Percentiles rank a stretch among this genome's conserved stretches.
phyloP scores from a whole-genome alignment of 2,888 invertebrate genomes.

The Calameuta filiformis region DNA sequence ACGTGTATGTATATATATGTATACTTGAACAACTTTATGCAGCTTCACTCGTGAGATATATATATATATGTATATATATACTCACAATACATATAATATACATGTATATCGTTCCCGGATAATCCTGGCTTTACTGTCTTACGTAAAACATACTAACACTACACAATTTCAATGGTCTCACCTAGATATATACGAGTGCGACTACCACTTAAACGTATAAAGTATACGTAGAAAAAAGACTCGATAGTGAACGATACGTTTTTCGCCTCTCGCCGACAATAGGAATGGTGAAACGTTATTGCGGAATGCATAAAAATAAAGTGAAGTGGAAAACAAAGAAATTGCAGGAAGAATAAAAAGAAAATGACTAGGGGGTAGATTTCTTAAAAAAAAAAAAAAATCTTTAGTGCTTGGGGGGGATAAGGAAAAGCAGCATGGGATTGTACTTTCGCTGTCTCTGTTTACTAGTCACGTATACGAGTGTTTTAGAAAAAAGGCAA shows the following conservation, averaged over 20 bases:
- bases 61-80: constrained; percentile 3
- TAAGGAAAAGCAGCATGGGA: background rate
- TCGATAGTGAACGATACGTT: background rate
- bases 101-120: constrained; percentile 17
- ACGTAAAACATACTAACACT: constrained; percentile 23
- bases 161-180: background rate
- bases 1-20: background rate
- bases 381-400: constrained; percentile 6
- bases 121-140: constrained; percentile 45
- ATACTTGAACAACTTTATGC: background rate
- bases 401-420: background rate
- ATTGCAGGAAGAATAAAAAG: background rate
- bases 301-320: background rate
- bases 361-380: background rate
- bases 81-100: background rate
- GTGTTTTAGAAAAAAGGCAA: background rate
- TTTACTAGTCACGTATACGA: background rate
- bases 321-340: background rate
- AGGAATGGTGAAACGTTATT: background rate
- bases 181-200: background rate
- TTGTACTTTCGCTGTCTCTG: background rate
- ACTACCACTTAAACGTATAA: background rate
- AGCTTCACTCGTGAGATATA: constrained; percentile 2
- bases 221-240: background rate
- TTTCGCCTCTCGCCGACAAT: background rate